Conservation (phyloP, 2,113 vertebrate species). For the Bettongia penicillata region DNA sequence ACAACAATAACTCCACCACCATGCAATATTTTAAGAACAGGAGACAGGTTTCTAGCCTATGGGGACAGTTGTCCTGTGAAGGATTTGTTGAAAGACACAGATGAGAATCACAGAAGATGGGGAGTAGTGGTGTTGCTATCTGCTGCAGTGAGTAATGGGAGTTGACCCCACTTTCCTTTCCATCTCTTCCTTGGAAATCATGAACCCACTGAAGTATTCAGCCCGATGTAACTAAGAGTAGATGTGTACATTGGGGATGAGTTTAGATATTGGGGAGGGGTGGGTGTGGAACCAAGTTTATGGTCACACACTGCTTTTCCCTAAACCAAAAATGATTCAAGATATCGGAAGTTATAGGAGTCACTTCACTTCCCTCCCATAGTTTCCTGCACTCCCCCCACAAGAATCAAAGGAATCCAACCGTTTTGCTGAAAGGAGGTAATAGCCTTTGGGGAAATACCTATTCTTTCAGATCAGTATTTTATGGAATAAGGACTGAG, state of each 20-base stretch:
- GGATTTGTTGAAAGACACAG: neutral
- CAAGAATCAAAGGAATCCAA: neutral
- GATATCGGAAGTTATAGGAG: neutral
- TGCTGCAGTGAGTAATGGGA: neutral
- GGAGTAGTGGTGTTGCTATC: neutral
- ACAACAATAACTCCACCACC: neutral
- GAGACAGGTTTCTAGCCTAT: neutral
- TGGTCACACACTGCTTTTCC: neutral
- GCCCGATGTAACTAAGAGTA: neutral
- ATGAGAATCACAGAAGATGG: neutral
- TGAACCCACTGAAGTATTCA: neutral
- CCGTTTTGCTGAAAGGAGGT: neutral
- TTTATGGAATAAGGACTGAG: neutral
- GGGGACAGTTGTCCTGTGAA: neutral
- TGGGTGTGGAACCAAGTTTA: neutral
- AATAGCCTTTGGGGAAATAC: neutral
- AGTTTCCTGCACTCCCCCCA: neutral
- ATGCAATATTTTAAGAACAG: neutral
- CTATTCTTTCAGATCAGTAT: neutral
- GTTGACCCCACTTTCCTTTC: neutral
- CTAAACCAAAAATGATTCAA: neutral
- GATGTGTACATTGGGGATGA: neutral
- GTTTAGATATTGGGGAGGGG: neutral
- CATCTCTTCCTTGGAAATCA: neutral
- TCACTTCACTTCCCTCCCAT: neutral